Base-by-base conservation (phyloP, 64 coral and sea anemone genomes). In the Dendronephthya gigantea region DNA sequence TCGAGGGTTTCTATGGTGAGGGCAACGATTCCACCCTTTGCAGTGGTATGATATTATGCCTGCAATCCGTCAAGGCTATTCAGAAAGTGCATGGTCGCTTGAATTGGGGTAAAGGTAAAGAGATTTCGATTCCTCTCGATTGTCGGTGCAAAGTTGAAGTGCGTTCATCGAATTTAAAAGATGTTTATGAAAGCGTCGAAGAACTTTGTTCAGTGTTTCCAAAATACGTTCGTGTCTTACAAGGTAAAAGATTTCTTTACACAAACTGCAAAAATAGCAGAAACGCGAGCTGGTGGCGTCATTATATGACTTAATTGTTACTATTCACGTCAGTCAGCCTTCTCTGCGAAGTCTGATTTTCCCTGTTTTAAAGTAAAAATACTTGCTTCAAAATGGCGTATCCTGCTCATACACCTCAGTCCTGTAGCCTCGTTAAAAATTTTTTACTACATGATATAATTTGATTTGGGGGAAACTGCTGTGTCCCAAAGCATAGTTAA, bases 141-240 rank as follows among this genome's bases (percentile, higher is more conserved):
- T 84, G 82, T 30, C 86, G 74, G 52, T 41, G 27, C 2, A 92
- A 92, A 88, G 90, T 88, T 36, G 41, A 88, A 72, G 47, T 92
- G 45, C 68, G 87, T 79, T 85, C 90, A 38, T 23, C 58, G 13
- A 35, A 88, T 74, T 34, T 43, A 9, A 0, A 50, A 3, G 32
- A 83, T 22, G 87, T 76, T 27, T 81, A 49, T 9, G 52, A 49
- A 9, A 88, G 16, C 17, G 36, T 92, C 12, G 48, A 37, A 36
- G 82, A 92, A 15, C 41, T 92, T 12, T 5, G 49, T 35, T 48
- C 39, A 1, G 86, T 17, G 25, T 48, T 51, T 16, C 50, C 45
- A 12, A 15, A 17, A 35, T 88, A 81, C 51, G 69, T 88, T 68
- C 86, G 86, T 31, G 68, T 88, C 6, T 62, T 23, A 62, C 55